A percentile compares a stretch with the other conserved stretches of the same genome.
Conservation (phyloP, 2,888 invertebrate genomes). For the Ophion costatus region DNA sequence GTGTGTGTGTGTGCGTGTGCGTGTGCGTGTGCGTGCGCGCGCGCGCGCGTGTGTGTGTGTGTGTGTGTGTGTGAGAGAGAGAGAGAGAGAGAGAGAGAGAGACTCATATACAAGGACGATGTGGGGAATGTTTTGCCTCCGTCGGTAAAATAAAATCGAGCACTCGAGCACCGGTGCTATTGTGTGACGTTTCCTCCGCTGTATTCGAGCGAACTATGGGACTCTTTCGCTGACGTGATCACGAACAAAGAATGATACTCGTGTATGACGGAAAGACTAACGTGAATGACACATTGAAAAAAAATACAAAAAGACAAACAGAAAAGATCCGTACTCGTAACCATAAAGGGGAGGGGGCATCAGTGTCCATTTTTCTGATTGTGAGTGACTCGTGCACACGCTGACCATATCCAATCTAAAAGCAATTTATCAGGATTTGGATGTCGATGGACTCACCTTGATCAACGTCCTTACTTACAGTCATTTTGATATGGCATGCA, state of each 20-base stretch:
- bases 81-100: not conserved
- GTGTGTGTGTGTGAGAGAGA: no score
- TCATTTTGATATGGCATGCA: no score
- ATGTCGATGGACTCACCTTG: no score
- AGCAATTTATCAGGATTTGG: not conserved
- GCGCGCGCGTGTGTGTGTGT: no score
- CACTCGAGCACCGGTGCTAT: slow-evolving; percentile 10
- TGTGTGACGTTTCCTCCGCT: slow-evolving; percentile 46
- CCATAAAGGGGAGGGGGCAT: not conserved
- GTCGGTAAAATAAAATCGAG: slow-evolving; percentile 48
- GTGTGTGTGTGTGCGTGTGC: no score
- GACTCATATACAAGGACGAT: not conserved
- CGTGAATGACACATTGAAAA: slow-evolving; percentile 19
- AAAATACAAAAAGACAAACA: slow-evolving; percentile 2
- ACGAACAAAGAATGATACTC: slow-evolving; percentile 40
- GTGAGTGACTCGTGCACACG: not conserved
- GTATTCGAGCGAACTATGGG: slow-evolving; percentile 27
- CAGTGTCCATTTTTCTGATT: slow-evolving; percentile 16
- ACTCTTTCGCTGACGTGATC: slow-evolving; percentile 35
- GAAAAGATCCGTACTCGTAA: not conserved
- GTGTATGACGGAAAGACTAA: slow-evolving; percentile 29
- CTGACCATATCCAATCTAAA: not conserved
- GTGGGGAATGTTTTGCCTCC: not conserved
- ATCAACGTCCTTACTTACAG: no score
- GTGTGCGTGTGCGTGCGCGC: no score